phyloP scores from a whole-genome alignment of 1,140 invertebrate species.

The Homalodisca vitripennis region DNA sequence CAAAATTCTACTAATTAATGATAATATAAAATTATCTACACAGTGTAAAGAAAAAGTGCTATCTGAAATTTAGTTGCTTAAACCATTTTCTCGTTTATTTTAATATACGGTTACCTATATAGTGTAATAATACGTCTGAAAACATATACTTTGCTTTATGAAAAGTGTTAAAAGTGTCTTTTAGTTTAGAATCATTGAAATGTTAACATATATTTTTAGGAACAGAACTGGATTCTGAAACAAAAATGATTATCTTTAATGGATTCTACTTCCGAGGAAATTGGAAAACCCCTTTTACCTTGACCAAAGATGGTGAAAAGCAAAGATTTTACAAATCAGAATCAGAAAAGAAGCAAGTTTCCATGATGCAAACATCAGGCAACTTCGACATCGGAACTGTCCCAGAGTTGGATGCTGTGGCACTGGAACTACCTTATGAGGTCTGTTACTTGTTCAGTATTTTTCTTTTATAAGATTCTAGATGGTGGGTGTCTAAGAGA shows the following conservation, averaged over 20 bases:
- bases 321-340: slow-evolving; percentile 57
- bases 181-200: not conserved
- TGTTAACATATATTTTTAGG: not conserved
- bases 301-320: slow-evolving; percentile 42
- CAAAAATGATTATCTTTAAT: slow-evolving; percentile 63
- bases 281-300: slow-evolving; percentile 53
- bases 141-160: not conserved
- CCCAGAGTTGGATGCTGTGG: slow-evolving; percentile 54
- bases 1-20: no score
- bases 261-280: slow-evolving; percentile 60
- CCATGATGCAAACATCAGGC: slow-evolving; percentile 56
- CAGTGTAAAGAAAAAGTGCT: no score
- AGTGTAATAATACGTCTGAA: no score
- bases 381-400: slow-evolving; percentile 53
- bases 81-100: no score
- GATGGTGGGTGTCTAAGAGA: no score
- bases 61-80: no score
- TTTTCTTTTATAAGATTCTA: no score
- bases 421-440: slow-evolving; percentile 58
- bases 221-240: slow-evolving; percentile 33
- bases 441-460: no score
- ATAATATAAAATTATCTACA: no score
- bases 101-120: no score
- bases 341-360: slow-evolving; percentile 54
- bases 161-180: not conserved